Evolutionary conservation across 1,140 invertebrate genomes (phyloP).

Genomic region (Agrilus planipennis): DNA sequence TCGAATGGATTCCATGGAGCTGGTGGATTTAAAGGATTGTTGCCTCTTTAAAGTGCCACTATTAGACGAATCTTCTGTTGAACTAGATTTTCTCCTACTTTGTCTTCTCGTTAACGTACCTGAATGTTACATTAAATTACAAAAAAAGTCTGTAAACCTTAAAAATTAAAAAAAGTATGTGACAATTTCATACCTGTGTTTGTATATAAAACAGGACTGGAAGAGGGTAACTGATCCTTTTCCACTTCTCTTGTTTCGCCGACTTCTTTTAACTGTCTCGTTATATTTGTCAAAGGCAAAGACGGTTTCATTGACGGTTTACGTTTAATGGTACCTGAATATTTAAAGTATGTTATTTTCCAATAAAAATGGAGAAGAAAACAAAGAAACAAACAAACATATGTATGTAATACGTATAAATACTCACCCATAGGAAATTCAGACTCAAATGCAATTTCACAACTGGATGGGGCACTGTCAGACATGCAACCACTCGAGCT

Average conservation of each 20-base stretch:
- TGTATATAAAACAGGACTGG: conserved; percentile 26
- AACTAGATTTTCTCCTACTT: conserved; percentile 40
- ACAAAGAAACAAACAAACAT: background rate
- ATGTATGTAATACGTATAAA: background rate
- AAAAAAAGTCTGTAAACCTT: background rate
- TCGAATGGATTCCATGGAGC: conserved; percentile 31
- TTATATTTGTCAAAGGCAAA: conserved; percentile 81
- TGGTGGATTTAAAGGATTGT: conserved; percentile 32
- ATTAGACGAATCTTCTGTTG: conserved; percentile 38
- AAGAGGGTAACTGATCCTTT: conserved; percentile 20
- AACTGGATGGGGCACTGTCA: conserved; percentile 55
- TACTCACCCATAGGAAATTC: conserved; percentile 55
- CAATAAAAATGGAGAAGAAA: background rate
- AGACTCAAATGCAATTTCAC: conserved; percentile 65
- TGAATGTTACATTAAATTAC: background rate
- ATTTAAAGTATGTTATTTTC: conserved; percentile 5
- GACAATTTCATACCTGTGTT: conserved; percentile 18
- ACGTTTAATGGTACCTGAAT: conserved; percentile 68
- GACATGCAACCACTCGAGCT: conserved; percentile 70
- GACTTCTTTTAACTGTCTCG: conserved; percentile 74
- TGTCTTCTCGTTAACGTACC: conserved; percentile 42
- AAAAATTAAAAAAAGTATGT: background rate
- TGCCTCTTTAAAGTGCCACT: conserved; percentile 43
- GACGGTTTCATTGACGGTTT: conserved; percentile 83
- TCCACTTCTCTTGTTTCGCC: conserved; percentile 45